Evolutionary conservation across 2,113 vertebrate species (phyloP), one percentile per base, ranked within the genome.

Genomic region (Geococcyx californianus): DNA sequence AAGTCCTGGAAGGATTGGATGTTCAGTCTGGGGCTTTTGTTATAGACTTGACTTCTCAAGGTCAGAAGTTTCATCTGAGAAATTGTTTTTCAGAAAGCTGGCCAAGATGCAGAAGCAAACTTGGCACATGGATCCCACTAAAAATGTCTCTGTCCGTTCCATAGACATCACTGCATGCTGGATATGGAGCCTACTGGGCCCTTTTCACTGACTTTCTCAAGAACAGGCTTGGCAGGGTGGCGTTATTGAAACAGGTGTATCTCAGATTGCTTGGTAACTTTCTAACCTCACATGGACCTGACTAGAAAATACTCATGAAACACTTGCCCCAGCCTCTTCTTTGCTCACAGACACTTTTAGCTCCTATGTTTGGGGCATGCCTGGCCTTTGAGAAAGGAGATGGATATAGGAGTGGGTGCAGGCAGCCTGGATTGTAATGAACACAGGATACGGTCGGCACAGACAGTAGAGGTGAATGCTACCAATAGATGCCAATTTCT

Each of bases 101-200:
- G 69, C 87, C 93, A 94, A 87, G 66, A 89, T 1, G 1, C 45
- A 84, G 79, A 88, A 67, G 58, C 36, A 81, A 74, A 67, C 81
- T 84, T 95, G 93, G 64, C 68, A 78, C n/a, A 75, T 89, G 60
- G 10, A 49, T 82, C 0, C 0, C 40, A 68, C 34, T 77, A 75
- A 82, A 89, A 93, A 59, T 95, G 67, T 68, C 54, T 91, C 69
- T 91, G 69, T 95, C 89, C 42, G 20, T 89, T 47, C 69, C 66
- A 56, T 96, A 94, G 91, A 82, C 87, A 91, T 91, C 74, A 13
- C 90, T 68, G 78, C 78, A n/a, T 91, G 82, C 44, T 87, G 66
- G 78, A 78, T 49, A 82, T 72, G 21, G 74, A 62, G 62, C 56
- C 84, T 94, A 64, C 81, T 87, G 77, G 38, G 66, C 49, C 49